Base-by-base conservation (phyloP, 2,888 invertebrate species). In the Eristalinus aeneus region DNA sequence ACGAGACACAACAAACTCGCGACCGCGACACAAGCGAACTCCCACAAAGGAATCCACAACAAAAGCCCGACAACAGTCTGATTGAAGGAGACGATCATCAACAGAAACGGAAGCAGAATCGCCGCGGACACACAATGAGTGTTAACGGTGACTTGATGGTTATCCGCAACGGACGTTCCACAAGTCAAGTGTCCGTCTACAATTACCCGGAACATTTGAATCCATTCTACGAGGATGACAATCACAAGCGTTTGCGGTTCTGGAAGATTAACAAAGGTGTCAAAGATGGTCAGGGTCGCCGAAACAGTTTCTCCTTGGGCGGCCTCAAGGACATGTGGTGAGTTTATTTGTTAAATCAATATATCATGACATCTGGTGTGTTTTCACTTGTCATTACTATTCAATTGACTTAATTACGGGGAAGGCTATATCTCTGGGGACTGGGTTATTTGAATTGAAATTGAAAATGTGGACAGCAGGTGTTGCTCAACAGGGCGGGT, bases 201-300 rank as follows among this genome's bases (percentile, higher is more conserved):
- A 94, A 96, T 91, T 96, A 96, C 91, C 96, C 96, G 61, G 96
- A 96, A 90, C 96, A 96, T 91, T 93, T 96, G 88, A 96, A 96
- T 92, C 96, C 96, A 23, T 96, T 96, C 91, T 94, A 94, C 88
- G 96, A 96, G 89, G 95, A 95, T 72, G 94, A 94, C 88, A 94
- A 94, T 90, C 94, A 95, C 90, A 94, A 94, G 89, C 94, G 94
- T 89, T 93, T 95, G 86, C 91, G 94, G 72, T 95, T 95, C 91
- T 95, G 94, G 94, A 94, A 94, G 22, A 92, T 94, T 31, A 89
- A 88, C 67, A 91, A 90, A 83, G 85, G 80, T 72, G 89, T 89
- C 61, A 88, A 89, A 34, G 88, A 88, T 63, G 88, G 89, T 9
- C 88, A 89, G 20, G 88, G 89, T 20, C 89, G 91, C 20, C 89